Percentiles rank a stretch among this genome's conserved stretches.
These are phyloP conservation scores for Oscheius sp. DNA, from an alignment of 2,888 invertebrate genomes.

Conservation along the genomic window DNA sequence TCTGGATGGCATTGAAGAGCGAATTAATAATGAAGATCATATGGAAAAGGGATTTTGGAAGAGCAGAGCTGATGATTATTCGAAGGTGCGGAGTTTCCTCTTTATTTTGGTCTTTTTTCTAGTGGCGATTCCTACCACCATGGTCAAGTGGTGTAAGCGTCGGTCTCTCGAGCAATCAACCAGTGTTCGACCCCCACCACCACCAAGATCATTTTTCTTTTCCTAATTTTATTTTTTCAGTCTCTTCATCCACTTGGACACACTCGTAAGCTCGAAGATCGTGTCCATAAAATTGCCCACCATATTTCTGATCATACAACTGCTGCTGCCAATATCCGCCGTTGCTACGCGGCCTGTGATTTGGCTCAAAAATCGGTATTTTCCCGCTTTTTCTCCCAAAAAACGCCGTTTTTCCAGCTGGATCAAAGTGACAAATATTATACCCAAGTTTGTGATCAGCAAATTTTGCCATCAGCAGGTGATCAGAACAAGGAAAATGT, in stretches of 20 bases:
- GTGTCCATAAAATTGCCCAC: no score
- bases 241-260: neutral
- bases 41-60: constrained; percentile 1
- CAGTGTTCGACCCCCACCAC: no score
- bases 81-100: neutral
- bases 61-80: neutral
- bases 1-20: neutral
- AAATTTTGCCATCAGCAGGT: neutral
- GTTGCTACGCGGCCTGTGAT: constrained; percentile 2
- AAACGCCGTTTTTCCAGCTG: neutral
- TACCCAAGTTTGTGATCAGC: neutral
- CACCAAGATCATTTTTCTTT: neutral
- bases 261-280: neutral
- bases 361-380: neutral
- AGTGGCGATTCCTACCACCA: no score
- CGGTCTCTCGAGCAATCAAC: no score
- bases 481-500: neutral
- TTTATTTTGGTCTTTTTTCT: no score
- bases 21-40: neutral
- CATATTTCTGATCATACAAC: neutral
- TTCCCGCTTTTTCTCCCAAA: no score
- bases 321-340: neutral
- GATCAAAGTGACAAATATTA: neutral
- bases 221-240: neutral
- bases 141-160: no score